Evolutionary conservation across 2,113 vertebrate genomes (phyloP), one percentile per base, ranked within the genome.

Genomic region (Plotosus lineatus): DNA sequence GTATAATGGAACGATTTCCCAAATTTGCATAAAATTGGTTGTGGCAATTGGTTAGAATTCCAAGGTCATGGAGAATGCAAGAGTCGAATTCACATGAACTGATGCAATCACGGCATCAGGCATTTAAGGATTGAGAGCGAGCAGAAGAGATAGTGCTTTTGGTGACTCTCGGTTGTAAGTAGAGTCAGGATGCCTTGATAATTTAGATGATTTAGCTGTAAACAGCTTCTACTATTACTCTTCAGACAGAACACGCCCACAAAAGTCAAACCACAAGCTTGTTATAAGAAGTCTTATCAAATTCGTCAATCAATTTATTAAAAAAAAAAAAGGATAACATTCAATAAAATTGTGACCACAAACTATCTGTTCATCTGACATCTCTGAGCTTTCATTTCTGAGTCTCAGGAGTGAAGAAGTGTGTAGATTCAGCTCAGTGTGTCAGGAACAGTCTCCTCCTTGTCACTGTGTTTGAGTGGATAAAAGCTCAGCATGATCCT

Each of bases 401-500:
- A 7, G n/a, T 66, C 48, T 74, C 9, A 50, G 28, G 75, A 72
- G 48, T 71, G 55, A 65, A 81, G 71, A 72, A 28, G 36, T 65
- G 40, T 15, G 36, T 28, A 12, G 8, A 61, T 77, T 78, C 48
- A 44, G 23, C 46, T 17, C 50, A 19, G 44, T 63, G 75, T 48
- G 87, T 55, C 72, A 40, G 77, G 85, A 87, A 85, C 82, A 81
- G 48, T 82, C 85, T 90, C 89, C 38, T 42, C 87, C 84, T 86
- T 84, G 79, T 85, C 86, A 87, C 85, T 82, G 80, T 82, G 89
- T 89, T 66, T 82, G 75, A 42, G 82, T 65, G 71, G 90, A 92
- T 91, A 87, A 90, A 92, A 89, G 91, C 85, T 78, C 79, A 74
- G 87, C 86, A 87, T 91, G 91, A 91, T 89, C 91, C 91, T 85